Conservation (phyloP, 2,113 vertebrate genomes). For the Apeltes quadracus region DNA sequence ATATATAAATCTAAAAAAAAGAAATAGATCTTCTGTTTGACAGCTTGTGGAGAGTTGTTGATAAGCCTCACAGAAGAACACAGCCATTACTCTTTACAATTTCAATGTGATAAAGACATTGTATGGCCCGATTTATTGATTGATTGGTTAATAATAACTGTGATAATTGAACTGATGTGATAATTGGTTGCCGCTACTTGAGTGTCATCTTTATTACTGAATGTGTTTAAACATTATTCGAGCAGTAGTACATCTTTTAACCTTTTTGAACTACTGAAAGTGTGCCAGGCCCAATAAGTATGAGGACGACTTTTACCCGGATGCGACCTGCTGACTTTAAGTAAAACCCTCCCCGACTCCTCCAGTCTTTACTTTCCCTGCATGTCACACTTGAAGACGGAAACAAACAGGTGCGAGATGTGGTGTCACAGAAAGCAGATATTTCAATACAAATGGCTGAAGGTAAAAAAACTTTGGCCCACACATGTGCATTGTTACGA, state of each 20-base stretch:
- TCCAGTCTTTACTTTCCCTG: slow-evolving; percentile 27
- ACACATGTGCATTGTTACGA: not conserved
- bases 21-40: slow-evolving; percentile 23
- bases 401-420: slow-evolving; percentile 72
- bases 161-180: not conserved
- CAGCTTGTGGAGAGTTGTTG: slow-evolving; percentile 61
- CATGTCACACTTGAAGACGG: slow-evolving; percentile 71
- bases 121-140: not conserved
- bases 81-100: not conserved
- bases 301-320: slow-evolving; percentile 21
- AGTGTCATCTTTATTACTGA: not conserved
- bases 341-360: slow-evolving; percentile 15
- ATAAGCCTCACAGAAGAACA: not conserved
- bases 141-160: not conserved
- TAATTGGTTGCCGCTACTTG: not conserved
- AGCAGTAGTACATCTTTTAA: not conserved
- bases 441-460: not conserved
- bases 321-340: slow-evolving; percentile 37
- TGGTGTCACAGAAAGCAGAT: slow-evolving; percentile 10
- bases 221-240: not conserved
- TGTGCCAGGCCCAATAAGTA: not conserved
- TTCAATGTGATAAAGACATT: not conserved
- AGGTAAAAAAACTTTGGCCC: not conserved
- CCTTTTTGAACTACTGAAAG: not conserved
- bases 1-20: too few species aligned